These are phyloP conservation scores for Physella acuta DNA, from an alignment of 1,140 invertebrate species.

Conservation along the genomic window DNA sequence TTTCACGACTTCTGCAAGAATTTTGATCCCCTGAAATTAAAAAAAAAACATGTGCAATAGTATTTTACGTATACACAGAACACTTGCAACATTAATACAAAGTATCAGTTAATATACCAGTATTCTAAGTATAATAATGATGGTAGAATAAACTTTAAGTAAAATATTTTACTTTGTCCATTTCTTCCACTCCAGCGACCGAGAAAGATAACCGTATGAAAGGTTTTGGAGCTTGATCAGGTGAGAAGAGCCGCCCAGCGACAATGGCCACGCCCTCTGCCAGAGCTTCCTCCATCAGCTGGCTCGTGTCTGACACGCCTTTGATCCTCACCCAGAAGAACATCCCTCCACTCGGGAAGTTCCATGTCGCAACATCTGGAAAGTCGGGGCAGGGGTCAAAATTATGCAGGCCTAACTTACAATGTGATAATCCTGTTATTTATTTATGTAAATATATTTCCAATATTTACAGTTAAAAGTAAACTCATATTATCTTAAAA, in stretches of 20 bases:
- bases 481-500: not conserved
- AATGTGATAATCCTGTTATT: too few relatives aligned
- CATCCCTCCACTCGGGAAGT: not conserved
- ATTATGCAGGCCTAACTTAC: too few relatives aligned
- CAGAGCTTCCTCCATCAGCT: not conserved
- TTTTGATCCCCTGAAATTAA: too few relatives aligned
- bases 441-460: not conserved
- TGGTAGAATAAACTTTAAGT: too few relatives aligned
- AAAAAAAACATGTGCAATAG: too few relatives aligned
- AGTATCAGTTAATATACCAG: too few relatives aligned
- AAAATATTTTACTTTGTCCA: not conserved
- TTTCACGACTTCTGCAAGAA: too few relatives aligned
- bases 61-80: too few relatives aligned
- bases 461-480: not conserved
- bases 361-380: not conserved
- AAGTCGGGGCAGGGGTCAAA: too few relatives aligned
- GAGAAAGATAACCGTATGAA: not conserved
- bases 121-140: too few relatives aligned
- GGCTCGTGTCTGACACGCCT: not conserved
- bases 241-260: not conserved
- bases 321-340: not conserved
- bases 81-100: too few relatives aligned
- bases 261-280: not conserved
- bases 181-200: not conserved
- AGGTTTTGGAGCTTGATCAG: not conserved